Conservation (phyloP, 2,888 invertebrate species). For the Brachyopa scutellaris region DNA sequence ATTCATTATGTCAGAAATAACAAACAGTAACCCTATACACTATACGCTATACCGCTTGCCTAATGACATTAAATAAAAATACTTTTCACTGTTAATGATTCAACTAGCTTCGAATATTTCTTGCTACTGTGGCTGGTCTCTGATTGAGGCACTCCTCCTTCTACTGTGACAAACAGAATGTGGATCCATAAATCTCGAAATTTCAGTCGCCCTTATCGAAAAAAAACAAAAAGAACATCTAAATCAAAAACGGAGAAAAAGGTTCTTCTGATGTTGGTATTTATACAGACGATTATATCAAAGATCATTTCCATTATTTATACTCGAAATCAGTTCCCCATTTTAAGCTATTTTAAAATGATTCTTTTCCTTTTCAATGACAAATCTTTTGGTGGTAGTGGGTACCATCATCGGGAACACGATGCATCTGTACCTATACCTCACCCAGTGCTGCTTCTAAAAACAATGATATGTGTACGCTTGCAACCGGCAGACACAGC, state of each 20-base stretch:
- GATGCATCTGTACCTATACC: not conserved
- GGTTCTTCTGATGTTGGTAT: not conserved
- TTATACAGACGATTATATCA: constrained; percentile 6
- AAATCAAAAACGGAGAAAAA: not conserved
- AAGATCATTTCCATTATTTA: constrained; percentile 19
- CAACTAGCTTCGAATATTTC: too few species aligned
- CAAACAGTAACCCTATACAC: too few species aligned
- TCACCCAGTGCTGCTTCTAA: constrained; percentile 2
- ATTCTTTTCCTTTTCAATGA: constrained; percentile 16
- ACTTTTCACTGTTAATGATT: not conserved
- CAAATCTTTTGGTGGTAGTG: not conserved
- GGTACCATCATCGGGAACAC: not conserved
- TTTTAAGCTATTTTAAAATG: constrained; percentile 8
- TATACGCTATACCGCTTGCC: too few species aligned
- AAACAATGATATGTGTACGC: not conserved
- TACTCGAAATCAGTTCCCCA: not conserved
- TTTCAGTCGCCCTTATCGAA: constrained; percentile 7
- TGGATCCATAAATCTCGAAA: constrained; percentile 14
- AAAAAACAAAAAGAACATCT: not conserved
- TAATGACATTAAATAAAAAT: too few species aligned
- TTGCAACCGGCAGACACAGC: too few species aligned
- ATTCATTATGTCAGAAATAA: too few species aligned
- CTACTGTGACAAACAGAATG: not conserved
- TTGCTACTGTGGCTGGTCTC: not conserved
- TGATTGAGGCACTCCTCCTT: not conserved